Percentiles rank a stretch among this genome's conserved stretches.
These are phyloP conservation scores for Limenitis camilla DNA, from an alignment of 2,888 invertebrate genomes.

Conservation along the genomic window DNA sequence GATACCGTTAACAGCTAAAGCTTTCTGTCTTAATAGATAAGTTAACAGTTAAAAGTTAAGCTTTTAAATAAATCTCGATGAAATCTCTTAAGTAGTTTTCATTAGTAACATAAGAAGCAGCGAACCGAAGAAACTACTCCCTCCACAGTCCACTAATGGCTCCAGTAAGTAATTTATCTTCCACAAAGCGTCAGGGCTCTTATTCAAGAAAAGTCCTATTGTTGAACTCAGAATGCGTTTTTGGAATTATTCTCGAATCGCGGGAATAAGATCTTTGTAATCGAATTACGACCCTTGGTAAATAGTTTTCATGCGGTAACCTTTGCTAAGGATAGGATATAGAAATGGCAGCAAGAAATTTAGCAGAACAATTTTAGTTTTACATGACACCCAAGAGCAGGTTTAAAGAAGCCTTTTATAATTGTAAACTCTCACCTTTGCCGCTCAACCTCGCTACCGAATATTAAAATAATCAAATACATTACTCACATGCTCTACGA, in stretches of 20 bases:
- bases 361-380: too few relatives aligned
- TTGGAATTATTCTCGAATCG: slow-evolving; percentile 55
- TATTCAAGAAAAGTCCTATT: slow-evolving; percentile 18
- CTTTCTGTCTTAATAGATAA: too few relatives aligned
- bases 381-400: too few relatives aligned
- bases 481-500: too few relatives aligned
- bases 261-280: slow-evolving; percentile 60
- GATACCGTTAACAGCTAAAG: too few relatives aligned
- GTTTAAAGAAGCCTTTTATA: too few relatives aligned
- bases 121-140: slow-evolving; percentile 6
- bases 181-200: slow-evolving; percentile 5
- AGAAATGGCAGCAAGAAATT: too few relatives aligned
- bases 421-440: too few relatives aligned
- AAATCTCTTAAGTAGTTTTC: not conserved
- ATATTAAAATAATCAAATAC: too few relatives aligned
- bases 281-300: slow-evolving; percentile 46
- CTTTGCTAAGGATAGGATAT: not conserved
- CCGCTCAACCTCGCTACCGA: too few relatives aligned
- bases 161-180: slow-evolving; percentile 12
- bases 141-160: slow-evolving; percentile 9
- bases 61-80: too few relatives aligned
- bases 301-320: slow-evolving; percentile 44
- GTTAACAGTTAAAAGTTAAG: too few relatives aligned
- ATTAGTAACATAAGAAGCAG: slow-evolving; percentile 1
- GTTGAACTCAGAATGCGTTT: slow-evolving; percentile 41